phyloP scores from a whole-genome alignment of 2,797 vertebrate species.

The Mormyrus proboscirostris region DNA sequence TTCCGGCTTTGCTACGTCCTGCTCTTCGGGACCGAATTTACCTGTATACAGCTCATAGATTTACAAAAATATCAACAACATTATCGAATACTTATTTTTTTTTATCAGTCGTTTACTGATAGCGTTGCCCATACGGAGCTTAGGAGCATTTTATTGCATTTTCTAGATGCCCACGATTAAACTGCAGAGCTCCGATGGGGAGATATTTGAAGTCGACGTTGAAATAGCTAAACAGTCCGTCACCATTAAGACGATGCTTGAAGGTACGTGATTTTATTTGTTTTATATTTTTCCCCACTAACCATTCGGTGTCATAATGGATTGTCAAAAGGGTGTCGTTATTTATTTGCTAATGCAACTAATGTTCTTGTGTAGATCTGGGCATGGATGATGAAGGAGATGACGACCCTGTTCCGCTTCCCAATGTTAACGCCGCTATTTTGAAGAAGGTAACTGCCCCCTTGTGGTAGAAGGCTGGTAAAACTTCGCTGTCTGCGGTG shows the following conservation, averaged over 20 bases:
- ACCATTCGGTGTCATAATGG: not conserved
- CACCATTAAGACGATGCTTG: conserved; percentile 98
- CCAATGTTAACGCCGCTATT: conserved; percentile 97
- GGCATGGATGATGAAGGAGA: conserved; percentile 99
- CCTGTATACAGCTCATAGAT: not conserved
- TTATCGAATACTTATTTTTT: not conserved
- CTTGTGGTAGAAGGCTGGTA: not conserved
- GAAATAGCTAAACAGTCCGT: conserved; percentile 99
- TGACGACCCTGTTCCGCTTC: conserved; percentile 95
- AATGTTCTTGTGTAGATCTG: conserved; percentile 69
- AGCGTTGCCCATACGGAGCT: not conserved
- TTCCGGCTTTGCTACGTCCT: not conserved
- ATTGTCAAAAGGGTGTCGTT: not conserved
- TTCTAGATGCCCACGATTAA: conserved; percentile 97
- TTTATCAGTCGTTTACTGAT: not conserved
- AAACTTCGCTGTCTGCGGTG: not conserved
- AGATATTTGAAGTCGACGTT: conserved; percentile 98
- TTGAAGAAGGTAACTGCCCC: conserved; percentile 82
- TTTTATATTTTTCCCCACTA: not conserved
- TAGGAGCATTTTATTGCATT: conserved; percentile 20
- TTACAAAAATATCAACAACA: not conserved
- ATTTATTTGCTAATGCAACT: not conserved
- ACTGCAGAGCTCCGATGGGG: conserved; percentile 96
- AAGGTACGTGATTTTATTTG: conserved; percentile 66
- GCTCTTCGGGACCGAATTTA: not conserved